Conservation (phyloP, 1,140 invertebrate genomes). For the Capitella teleta region DNA sequence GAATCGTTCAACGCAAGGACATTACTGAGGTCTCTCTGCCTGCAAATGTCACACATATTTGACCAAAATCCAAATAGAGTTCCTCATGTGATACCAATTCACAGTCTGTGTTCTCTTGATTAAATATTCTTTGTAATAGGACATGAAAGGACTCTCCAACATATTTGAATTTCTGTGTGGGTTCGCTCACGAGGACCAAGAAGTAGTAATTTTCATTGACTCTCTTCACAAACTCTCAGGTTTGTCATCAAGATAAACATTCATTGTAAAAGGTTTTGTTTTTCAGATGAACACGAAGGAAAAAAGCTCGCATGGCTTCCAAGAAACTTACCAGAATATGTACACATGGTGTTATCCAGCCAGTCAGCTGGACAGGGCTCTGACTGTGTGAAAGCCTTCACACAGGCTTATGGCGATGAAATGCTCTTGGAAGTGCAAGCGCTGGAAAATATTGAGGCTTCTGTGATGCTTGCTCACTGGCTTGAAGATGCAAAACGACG, state of each 20-base stretch:
- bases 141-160: constrained; percentile 30
- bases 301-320: constrained; percentile 3
- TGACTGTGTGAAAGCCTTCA: background rate
- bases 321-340: constrained; percentile 4
- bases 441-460: constrained; percentile 15
- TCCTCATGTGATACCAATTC: constrained; percentile 36
- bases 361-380: background rate
- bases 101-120: background rate
- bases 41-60: constrained; percentile 26
- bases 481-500: background rate
- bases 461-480: constrained; percentile 21
- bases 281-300: constrained; percentile 6
- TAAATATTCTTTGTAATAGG: constrained; percentile 15
- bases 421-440: background rate
- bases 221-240: constrained; percentile 55
- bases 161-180: constrained; percentile 19
- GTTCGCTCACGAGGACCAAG: constrained; percentile 41
- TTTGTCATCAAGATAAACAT: background rate
- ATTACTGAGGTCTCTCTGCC: constrained; percentile 23
- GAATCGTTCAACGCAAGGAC: constrained; percentile 48
- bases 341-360: constrained; percentile 2
- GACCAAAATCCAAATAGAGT: constrained; percentile 36
- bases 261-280: background rate
- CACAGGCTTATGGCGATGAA: background rate
- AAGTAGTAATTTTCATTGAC: constrained; percentile 58